Percentiles rank a stretch among this genome's conserved stretches.
Evolutionary conservation across 2,888 invertebrate genomes (phyloP).

Genomic region (Cosmorhoe ocellata): DNA sequence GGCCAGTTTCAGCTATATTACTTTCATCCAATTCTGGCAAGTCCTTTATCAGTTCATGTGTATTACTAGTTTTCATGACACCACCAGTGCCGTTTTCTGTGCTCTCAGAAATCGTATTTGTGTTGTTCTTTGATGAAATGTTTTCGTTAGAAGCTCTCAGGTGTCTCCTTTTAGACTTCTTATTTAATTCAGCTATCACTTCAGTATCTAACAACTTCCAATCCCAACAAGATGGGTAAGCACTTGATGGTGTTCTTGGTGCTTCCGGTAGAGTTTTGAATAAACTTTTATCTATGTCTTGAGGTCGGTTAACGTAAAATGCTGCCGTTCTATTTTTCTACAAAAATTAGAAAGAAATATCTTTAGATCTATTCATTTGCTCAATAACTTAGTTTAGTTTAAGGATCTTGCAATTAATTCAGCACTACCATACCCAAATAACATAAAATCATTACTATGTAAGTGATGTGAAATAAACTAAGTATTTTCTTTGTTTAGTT

Average conservation of each 20-base stretch:
- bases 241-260: slow-evolving; percentile 88
- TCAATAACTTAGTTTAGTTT: no score
- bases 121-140: slow-evolving; percentile 73
- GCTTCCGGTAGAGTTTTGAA: slow-evolving; percentile 90
- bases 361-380: background rate
- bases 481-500: no score
- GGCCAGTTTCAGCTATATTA: slow-evolving; percentile 38
- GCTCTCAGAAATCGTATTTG: slow-evolving; percentile 66
- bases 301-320: slow-evolving; percentile 88
- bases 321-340: slow-evolving; percentile 92
- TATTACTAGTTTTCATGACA: slow-evolving; percentile 71
- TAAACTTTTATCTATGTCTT: slow-evolving; percentile 89
- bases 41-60: slow-evolving; percentile 69
- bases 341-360: slow-evolving; percentile 45
- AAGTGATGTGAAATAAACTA: no score
- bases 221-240: slow-evolving; percentile 87
- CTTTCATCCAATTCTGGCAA: slow-evolving; percentile 71
- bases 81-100: slow-evolving; percentile 53
- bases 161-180: slow-evolving; percentile 68
- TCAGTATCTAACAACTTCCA: slow-evolving; percentile 85
- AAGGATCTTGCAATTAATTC: no score
- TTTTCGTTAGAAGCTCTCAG: slow-evolving; percentile 68
- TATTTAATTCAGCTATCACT: slow-evolving; percentile 66
- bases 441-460: no score
- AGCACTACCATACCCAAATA: no score